Base-by-base conservation (phyloP, 2,113 vertebrate genomes). In the Saguinus imperator region DNA sequence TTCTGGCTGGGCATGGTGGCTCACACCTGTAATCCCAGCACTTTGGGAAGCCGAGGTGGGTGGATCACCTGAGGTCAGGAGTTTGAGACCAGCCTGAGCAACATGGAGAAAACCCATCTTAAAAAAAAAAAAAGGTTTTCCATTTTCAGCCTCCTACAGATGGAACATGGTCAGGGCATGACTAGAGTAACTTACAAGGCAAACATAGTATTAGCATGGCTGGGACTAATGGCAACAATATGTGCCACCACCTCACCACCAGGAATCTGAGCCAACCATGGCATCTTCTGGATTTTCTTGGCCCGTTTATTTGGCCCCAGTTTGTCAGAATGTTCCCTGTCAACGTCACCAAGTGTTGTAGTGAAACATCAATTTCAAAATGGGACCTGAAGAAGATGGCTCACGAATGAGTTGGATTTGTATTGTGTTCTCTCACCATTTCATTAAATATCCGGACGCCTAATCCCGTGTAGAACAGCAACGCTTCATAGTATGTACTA, bases 301-400 rank as follows among this genome's bases (percentile, higher is more conserved):
- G 58, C 91, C 32, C 12, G 77, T 12, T 23, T 29, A 61, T 85
- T 14, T n/a, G 95, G 83, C 91, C 50, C 1, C 6, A 1, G 4
- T 84, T 64, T 58, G 68, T 82, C 55, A 85, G 61, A 79, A 73
- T 72, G 66, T 89, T 80, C 50, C 52, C 92, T 68, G 23, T 87
- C 50, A 72, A 21, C 37, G 37, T 84, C 66, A 79, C n/a, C 76
- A n/a, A 95, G 57, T 20, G 27, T 40, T 64, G 37, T 48, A 95
- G 86, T 66, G 73, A 85, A 93, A 58, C 70, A 94, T 79, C 58
- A 23, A 4, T 68, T 95, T 64, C 92, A 87, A 89, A 88, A 48
- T 8, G 37, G 17, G 21, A 66, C n/a, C 77, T 48, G 66, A 80
- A 85, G 20, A 81, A 58, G 50, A 80, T 8, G 43, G 73, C n/a